A percentile compares a stretch with the other conserved stretches of the same genome.
Conservation (phyloP, 2,113 vertebrate genomes). For the Acrocephalus kingi region DNA sequence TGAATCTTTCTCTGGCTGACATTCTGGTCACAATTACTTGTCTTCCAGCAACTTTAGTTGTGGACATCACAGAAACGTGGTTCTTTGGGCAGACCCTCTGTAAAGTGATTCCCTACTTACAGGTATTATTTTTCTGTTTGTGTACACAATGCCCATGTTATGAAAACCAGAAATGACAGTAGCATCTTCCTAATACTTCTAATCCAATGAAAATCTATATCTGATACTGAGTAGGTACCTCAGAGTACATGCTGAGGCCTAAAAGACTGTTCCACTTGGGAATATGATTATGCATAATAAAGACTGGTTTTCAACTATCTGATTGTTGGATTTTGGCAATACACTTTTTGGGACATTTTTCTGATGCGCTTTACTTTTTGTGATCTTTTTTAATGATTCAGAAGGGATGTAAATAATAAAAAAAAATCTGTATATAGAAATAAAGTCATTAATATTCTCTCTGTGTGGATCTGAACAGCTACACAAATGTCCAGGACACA, state of each 20-base stretch:
- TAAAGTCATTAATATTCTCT: neutral
- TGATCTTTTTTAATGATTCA: neutral
- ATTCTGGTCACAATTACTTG: slow-evolving; percentile 96
- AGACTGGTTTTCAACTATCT: neutral
- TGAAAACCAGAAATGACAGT: neutral
- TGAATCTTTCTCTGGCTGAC: slow-evolving; percentile 95
- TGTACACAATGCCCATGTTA: neutral
- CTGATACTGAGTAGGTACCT: neutral
- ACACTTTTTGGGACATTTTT: neutral
- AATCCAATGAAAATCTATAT: neutral
- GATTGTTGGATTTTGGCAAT: neutral
- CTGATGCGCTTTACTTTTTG: neutral
- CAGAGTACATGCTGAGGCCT: neutral
- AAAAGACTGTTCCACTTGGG: neutral
- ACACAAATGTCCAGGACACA: neutral
- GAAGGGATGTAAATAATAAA: neutral
- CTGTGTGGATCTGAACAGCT: neutral
- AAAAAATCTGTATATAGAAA: neutral
- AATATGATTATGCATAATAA: neutral
- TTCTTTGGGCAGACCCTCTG: slow-evolving; percentile 94
- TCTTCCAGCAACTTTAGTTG: slow-evolving; percentile 93
- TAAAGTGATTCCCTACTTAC: slow-evolving; percentile 93
- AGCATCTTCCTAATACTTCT: neutral
- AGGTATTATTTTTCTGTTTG: slow-evolving; percentile 76
- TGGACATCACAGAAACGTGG: slow-evolving; percentile 98